These are phyloP conservation scores for Thamnophis sirtalis DNA, from an alignment of 2,113 vertebrate genomes.

Conservation along the genomic window DNA sequence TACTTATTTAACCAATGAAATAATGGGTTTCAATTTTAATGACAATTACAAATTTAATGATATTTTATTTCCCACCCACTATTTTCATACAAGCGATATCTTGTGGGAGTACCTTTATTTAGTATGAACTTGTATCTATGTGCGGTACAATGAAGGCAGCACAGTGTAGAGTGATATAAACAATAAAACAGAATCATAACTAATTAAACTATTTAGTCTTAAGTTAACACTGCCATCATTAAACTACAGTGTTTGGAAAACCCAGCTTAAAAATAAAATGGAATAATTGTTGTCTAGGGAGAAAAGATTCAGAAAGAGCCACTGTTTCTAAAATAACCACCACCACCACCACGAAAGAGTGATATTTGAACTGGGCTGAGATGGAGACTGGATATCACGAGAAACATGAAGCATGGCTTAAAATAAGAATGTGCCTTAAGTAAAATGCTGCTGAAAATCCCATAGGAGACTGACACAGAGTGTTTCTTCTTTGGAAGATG, in stretches of 20 bases:
- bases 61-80: neutral
- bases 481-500: neutral
- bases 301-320: neutral
- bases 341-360: neutral
- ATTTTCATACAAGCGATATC: neutral
- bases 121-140: neutral
- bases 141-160: neutral
- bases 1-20: neutral
- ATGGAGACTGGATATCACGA: neutral
- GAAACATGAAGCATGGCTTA: neutral
- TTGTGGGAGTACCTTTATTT: neutral
- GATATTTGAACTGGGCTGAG: neutral
- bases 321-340: neutral
- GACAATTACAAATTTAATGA: neutral
- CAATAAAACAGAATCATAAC: neutral
- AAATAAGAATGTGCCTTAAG: conserved; percentile 4
- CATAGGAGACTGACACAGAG: neutral
- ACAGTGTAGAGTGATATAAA: neutral
- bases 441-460: neutral
- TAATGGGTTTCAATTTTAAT: neutral
- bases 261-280: neutral
- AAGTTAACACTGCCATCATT: neutral
- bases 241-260: neutral
- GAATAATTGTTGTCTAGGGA: neutral
- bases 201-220: neutral